A percentile compares a stretch with the other conserved stretches of the same genome.
These are phyloP conservation scores for Drosophila setifemur DNA, from an alignment of 1,140 invertebrate species.

Conservation along the genomic window DNA sequence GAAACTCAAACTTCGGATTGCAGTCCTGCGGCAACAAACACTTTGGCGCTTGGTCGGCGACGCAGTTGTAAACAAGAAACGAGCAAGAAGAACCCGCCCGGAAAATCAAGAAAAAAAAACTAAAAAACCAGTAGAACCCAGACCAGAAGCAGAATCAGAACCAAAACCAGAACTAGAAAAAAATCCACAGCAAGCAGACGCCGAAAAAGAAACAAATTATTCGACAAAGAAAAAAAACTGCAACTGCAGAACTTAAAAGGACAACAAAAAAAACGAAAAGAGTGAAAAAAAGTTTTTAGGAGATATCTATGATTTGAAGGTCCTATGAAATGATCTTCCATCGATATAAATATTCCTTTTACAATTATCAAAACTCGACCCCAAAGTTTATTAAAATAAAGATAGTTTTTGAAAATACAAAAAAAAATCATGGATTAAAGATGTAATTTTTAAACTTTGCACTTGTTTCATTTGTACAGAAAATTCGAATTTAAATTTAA, in stretches of 20 bases:
- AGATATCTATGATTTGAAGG: background rate
- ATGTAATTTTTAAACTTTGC: too few species aligned
- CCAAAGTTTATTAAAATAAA: too few species aligned
- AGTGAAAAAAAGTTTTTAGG: background rate
- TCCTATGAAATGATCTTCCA: background rate
- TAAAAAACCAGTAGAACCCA: background rate
- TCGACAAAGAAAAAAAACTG: background rate
- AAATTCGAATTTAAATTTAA: too few species aligned
- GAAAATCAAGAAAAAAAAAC: background rate
- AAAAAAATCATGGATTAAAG: too few species aligned
- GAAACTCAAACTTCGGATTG: slow-evolving; percentile 25
- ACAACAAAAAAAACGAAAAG: too few species aligned
- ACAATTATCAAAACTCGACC: too few species aligned
- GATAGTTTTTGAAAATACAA: too few species aligned
- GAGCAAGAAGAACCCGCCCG: slow-evolving; percentile 10
- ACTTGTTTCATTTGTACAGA: too few species aligned
- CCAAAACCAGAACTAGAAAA: background rate
- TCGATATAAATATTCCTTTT: too few species aligned
- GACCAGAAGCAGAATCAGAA: background rate
- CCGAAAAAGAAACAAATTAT: slow-evolving; percentile 11
- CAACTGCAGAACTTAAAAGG: slow-evolving; percentile 1
- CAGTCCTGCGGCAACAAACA: slow-evolving; percentile 72
- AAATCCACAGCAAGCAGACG: slow-evolving; percentile 30
- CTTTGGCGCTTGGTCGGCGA: slow-evolving; percentile 71
- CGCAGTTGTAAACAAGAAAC: slow-evolving; percentile 71